Base-by-base conservation (phyloP, 2,888 invertebrate species). In the Lottia gigantea region DNA sequence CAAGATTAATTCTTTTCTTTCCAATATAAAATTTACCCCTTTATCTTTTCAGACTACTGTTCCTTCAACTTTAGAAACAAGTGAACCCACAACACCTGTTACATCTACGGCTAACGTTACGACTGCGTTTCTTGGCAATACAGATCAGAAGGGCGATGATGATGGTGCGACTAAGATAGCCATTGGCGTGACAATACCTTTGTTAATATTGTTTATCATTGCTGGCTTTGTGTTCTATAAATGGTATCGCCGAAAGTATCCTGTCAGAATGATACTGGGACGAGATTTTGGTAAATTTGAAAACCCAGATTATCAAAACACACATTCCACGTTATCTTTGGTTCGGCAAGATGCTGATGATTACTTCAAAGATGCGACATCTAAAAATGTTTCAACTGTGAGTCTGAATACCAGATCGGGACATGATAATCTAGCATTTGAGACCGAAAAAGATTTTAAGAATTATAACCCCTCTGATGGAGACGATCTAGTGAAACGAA, bases 201-300 rank as follows among this genome's bases (percentile, higher is more conserved):
- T 77, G 0, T 19, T 79, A 16, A 62, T 80, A 23, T 16, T 77
- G 0, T 72, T 76, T 25, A 6, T 72, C n/a, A 61, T 74, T 19
- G 25, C 72, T 0, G 67, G 70, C 12, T 46, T 77, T 2, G 77
- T 74, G 7, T 61, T 71, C 0, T 84, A 83, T 67, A 74, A 76
- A n/a, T 82, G 78, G 77, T 84, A 84, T 72, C 74, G 84, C 16
- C 76, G 76, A 66, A 83, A 82, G 67, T 83, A 81, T 71, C 84
- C 84, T 0, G 83, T 84, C 11, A 70, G 84, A 64, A 84, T 84
- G 84, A 78, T 83, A 25, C 68, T 82, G 1, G 84, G 84, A 0
- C 77, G 80, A 64, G 80, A 83, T 40, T 83, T 84, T 68, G 75
- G 70, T 23, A 80, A 79, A 63, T 83, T 83, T 71, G 75, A 76